Evolutionary conservation across 1,140 invertebrate species (phyloP), one percentile per base, ranked within the genome.

Genomic region (Phortica variegata): DNA sequence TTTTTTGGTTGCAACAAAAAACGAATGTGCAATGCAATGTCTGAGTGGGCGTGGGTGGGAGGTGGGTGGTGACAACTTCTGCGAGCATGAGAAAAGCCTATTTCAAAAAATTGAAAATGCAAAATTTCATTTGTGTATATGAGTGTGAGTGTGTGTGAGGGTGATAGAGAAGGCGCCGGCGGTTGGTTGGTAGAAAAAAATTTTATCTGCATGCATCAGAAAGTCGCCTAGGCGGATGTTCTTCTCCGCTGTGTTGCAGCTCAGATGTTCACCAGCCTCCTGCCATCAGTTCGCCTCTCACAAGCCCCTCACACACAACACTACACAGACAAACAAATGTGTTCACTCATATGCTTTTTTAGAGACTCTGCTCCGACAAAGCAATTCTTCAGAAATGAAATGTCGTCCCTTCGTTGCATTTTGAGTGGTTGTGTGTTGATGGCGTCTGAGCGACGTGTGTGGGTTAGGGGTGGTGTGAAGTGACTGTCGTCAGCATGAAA

Each of bases 71-170:
- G 33, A n/a, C 8, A 29, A 12, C 6, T 6, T 20, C 18, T 19
- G 19, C 52, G 54, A 39, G 41, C 60, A 62, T 62, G 56, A 56
- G 60, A 60, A 62, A 58, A 60, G 65, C 60, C 63, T 68, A 68
- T 68, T 68, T 69, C 63, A 68, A 68, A 68, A 68, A 68, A 68
- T 68, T 68, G 65, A 69, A 68, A 68, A 68, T 68, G 60, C 63
- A 68, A 68, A 68, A 68, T 68, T 68, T 68, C 63, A 68, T 68
- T 66, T 66, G 63, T 66, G 63, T 65, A 63, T 55, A 60, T 36
- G 31, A 49, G 41, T 38, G 52, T 36, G 43, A 43, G 26, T 41
- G 46, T 43, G 19, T n/a, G n/a, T n/a, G n/a, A n/a, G 26, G 20
- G 48, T 26, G 48, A 31, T 20, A 13, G 19, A 43, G 8, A 18